Conservation (phyloP, 1,140 invertebrate species). For the Chironomus tepperi region DNA sequence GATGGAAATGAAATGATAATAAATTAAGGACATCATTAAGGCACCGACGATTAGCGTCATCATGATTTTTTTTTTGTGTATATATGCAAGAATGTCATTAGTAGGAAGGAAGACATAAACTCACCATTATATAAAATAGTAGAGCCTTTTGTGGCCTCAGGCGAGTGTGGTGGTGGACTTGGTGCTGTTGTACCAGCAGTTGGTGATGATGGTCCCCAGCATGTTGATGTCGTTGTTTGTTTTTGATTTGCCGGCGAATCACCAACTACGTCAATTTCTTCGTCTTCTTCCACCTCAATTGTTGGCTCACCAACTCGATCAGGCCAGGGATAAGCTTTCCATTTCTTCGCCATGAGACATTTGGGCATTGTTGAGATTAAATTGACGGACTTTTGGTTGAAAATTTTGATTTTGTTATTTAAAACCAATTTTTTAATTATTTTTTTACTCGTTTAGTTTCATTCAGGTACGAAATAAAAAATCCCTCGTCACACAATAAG, state of each 20-base stretch:
- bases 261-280: conserved; percentile 74
- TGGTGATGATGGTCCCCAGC: conserved; percentile 62
- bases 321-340: conserved; percentile 75
- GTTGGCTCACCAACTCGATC: conserved; percentile 50
- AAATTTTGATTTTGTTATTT: not conserved
- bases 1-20: not conserved
- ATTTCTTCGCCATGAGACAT: conserved; percentile 84
- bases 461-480: conserved; percentile 1
- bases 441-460: not conserved
- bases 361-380: conserved; percentile 55
- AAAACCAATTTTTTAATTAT: too few species aligned
- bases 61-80: conserved; percentile 6
- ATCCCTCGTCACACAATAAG: too few species aligned
- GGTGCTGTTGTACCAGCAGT: conserved; percentile 62
- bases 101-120: conserved; percentile 29
- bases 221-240: conserved; percentile 39
- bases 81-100: conserved; percentile 25
- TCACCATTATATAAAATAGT: conserved; percentile 57
- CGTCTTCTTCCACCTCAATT: conserved; percentile 52
- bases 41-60: not conserved
- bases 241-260: conserved; percentile 40
- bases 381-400: not conserved
- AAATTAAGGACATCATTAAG: conserved; percentile 14
- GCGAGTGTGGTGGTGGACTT: conserved; percentile 57
- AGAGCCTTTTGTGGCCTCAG: conserved; percentile 44